Conservation (phyloP, 2,113 vertebrate genomes). For the Erythrolamprus reginae region DNA sequence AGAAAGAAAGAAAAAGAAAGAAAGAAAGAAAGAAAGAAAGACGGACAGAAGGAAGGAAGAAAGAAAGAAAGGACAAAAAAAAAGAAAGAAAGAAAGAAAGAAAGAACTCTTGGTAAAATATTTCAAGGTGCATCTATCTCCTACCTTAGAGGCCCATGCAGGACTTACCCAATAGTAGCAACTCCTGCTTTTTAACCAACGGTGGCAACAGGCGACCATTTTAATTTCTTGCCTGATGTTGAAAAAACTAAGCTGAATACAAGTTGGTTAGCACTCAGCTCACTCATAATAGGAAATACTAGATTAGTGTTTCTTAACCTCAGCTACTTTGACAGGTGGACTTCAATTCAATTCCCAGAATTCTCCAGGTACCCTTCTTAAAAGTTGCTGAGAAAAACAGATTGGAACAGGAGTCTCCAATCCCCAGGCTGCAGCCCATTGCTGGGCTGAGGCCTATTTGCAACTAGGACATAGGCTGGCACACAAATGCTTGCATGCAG, state of each 20-base stretch:
- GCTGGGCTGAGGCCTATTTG: neutral
- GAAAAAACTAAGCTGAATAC: neutral
- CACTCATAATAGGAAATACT: neutral
- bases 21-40: no score
- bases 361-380: neutral
- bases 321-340: neutral
- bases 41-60: no score
- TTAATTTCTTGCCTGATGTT: neutral
- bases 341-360: neutral
- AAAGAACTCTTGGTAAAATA: neutral
- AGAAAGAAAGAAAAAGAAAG: no score
- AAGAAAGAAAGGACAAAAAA: no score
- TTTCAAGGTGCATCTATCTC: neutral
- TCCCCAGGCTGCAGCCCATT: no score
- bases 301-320: neutral
- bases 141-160: neutral
- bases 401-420: no score
- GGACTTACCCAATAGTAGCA: neutral
- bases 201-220: neutral
- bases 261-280: neutral
- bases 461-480: neutral
- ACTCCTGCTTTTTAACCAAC: neutral
- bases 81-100: no score
- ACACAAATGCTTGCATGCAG: neutral
- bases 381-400: neutral